phyloP scores from a whole-genome alignment of 2,113 vertebrate genomes.

The Nannobrachium achirus region DNA sequence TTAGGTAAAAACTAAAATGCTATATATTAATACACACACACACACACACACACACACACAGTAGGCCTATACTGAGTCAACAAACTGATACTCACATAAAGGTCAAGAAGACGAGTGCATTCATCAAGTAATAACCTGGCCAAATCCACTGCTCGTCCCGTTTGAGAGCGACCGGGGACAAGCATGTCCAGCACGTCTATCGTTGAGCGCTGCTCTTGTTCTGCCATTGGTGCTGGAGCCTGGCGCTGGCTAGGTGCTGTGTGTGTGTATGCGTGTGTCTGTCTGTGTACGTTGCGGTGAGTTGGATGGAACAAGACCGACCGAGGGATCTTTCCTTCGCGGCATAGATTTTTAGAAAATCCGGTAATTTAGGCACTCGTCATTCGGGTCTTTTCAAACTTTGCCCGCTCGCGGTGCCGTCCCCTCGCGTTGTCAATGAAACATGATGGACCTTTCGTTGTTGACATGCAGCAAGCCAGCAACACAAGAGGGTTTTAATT shows the following conservation, averaged over 20 bases:
- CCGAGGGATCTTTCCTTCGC: not conserved
- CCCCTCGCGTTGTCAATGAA: not conserved
- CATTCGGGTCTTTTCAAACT: not conserved
- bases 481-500: conserved; percentile 55
- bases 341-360: not conserved
- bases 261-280: no score
- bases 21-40: no score
- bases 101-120: conserved; percentile 67
- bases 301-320: conserved; percentile 20
- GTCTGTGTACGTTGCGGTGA: conserved; percentile 25
- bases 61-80: no score
- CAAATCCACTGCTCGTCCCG: conserved; percentile 65
- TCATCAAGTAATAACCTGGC: conserved; percentile 75
- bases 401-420: no score
- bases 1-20: no score
- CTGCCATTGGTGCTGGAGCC: conserved; percentile 60
- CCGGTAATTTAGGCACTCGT: not conserved
- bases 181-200: conserved; percentile 35
- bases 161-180: conserved; percentile 40
- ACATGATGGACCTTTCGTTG: conserved; percentile 33
- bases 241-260: conserved; percentile 22
- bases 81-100: conserved; percentile 74
- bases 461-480: conserved; percentile 21
- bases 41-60: no score
- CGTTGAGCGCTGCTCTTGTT: conserved; percentile 50